Conservation (phyloP, 2,888 invertebrate genomes). For the Proisotoma minuta region DNA sequence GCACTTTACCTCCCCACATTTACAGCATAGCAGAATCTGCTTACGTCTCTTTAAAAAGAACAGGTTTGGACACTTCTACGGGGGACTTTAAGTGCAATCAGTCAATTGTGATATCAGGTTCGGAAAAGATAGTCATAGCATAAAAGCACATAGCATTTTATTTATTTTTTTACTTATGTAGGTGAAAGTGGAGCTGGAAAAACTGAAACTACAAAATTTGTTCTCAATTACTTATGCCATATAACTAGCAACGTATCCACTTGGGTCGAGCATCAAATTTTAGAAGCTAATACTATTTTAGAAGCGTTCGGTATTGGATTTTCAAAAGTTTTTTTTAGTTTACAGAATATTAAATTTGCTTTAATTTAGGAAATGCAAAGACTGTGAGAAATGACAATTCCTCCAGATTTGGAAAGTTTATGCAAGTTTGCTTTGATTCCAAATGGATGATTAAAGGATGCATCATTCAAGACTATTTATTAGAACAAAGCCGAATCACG, state of each 20-base stretch:
- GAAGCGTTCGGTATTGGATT: slow-evolving; percentile 79
- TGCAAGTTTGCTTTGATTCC: slow-evolving; percentile 85
- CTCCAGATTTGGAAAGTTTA: slow-evolving; percentile 90
- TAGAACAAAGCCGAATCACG: slow-evolving; percentile 85
- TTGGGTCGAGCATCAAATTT: slow-evolving; percentile 93
- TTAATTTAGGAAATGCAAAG: slow-evolving; percentile 74
- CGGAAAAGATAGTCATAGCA: too few species aligned
- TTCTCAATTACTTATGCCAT: slow-evolving; percentile 84
- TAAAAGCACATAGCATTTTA: too few species aligned
- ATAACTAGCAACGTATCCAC: slow-evolving; percentile 77
- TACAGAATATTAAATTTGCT: not conserved
- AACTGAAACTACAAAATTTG: slow-evolving; percentile 83
- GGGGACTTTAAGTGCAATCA: slow-evolving; percentile 11
- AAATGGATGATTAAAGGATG: slow-evolving; percentile 87
- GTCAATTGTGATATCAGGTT: slow-evolving; percentile 10
- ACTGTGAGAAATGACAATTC: slow-evolving; percentile 91
- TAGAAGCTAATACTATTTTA: slow-evolving; percentile 87
- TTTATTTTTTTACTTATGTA: too few species aligned
- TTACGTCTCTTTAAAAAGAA: slow-evolving; percentile 66
- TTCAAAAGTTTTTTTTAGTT: not conserved
- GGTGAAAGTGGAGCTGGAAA: slow-evolving; percentile 85
- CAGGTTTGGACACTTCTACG: slow-evolving; percentile 28
- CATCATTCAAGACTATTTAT: slow-evolving; percentile 81
- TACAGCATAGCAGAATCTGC: slow-evolving; percentile 71
- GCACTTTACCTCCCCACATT: slow-evolving; percentile 12